A percentile compares a stretch with the other conserved stretches of the same genome.
Conservation (phyloP, 2,888 invertebrate species). For the Caradrina kadenii region DNA sequence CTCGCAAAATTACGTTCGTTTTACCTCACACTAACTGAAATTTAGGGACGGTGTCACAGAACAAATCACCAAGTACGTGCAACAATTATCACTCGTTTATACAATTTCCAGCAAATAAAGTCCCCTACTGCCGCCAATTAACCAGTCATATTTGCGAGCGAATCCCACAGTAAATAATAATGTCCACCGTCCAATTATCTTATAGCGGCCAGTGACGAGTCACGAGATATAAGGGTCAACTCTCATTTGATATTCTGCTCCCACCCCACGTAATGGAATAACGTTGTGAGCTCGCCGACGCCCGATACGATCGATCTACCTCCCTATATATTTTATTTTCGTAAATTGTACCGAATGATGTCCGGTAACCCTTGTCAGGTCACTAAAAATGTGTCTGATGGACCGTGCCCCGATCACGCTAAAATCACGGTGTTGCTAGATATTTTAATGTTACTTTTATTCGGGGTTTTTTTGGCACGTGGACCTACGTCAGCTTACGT, state of each 20-base stretch:
- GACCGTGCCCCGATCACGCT: constrained; percentile 58
- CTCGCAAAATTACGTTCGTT: too few species aligned
- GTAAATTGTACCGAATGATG: constrained; percentile 85
- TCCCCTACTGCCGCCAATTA: constrained; percentile 52
- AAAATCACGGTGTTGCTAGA: constrained; percentile 66
- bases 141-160: constrained; percentile 56
- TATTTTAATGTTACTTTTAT: constrained; percentile 62
- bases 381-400: constrained; percentile 75
- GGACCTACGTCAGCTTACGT: constrained; percentile 14
- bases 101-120: constrained; percentile 44
- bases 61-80: constrained; percentile 15
- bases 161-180: constrained; percentile 63
- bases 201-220: constrained; percentile 67
- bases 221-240: constrained; percentile 81
- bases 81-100: constrained; percentile 34
- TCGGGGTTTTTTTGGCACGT: constrained; percentile 22
- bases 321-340: constrained; percentile 84
- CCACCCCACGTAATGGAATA: constrained; percentile 86
- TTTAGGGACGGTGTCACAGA: neutral
- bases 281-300: constrained; percentile 81
- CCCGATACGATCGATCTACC: constrained; percentile 81
- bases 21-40: neutral
- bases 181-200: constrained; percentile 71
- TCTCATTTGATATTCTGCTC: constrained; percentile 85
- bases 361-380: constrained; percentile 83